A percentile compares a stretch with the other conserved stretches of the same genome.
Evolutionary conservation across 2,888 invertebrate species (phyloP).

Genomic region (Megamerina dolium): DNA sequence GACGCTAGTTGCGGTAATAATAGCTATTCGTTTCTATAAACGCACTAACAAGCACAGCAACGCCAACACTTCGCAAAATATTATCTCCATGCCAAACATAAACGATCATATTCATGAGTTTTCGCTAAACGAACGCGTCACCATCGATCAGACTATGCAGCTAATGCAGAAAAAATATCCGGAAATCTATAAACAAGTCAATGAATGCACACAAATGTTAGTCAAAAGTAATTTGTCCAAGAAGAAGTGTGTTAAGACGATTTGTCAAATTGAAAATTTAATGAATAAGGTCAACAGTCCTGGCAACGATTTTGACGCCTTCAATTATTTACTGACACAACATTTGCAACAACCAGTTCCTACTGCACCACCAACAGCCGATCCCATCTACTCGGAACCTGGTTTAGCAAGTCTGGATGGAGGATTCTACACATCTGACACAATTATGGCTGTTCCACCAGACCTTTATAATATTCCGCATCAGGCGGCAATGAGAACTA

Average conservation of each 20-base stretch:
- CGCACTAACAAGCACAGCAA: background rate
- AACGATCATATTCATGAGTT: constrained; percentile 29
- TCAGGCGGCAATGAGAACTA: background rate
- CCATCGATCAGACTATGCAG: constrained; percentile 34
- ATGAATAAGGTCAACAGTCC: constrained; percentile 30
- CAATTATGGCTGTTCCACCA: constrained; percentile 7
- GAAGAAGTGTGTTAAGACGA: constrained; percentile 33
- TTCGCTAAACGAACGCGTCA: constrained; percentile 29
- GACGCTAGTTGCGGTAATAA: constrained; percentile 19
- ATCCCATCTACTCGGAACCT: constrained; percentile 38
- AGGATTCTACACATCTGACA: constrained; percentile 20
- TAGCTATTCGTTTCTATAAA: constrained; percentile 20
- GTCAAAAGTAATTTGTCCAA: constrained; percentile 29
- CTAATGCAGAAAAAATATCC: constrained; percentile 35
- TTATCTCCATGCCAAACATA: constrained; percentile 1
- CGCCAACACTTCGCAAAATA: background rate
- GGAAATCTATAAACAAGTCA: constrained; percentile 32
- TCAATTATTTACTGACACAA: constrained; percentile 35
- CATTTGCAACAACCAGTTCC: constrained; percentile 32
- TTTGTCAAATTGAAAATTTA: constrained; percentile 34
- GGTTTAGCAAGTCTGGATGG: constrained; percentile 27
- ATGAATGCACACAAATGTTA: constrained; percentile 30
- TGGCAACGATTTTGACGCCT: constrained; percentile 34
- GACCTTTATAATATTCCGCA: too few relatives aligned
- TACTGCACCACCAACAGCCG: constrained; percentile 25